These are phyloP conservation scores for Heliconius hermathena DNA, from an alignment of 1,140 invertebrate genomes.

Conservation along the genomic window DNA sequence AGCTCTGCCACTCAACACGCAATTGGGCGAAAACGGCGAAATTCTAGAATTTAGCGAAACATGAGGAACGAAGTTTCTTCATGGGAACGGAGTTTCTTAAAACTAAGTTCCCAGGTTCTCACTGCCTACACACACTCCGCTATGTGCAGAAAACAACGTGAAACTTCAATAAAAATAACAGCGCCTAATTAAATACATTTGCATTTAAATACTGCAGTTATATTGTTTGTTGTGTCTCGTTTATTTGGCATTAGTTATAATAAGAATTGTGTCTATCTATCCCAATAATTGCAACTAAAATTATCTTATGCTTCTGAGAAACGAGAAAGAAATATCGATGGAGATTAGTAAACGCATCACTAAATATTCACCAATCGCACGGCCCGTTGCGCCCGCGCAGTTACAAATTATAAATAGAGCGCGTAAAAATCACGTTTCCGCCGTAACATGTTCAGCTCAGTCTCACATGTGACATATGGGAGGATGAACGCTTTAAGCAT, in stretches of 20 bases:
- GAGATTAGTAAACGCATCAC: slow-evolving; percentile 37
- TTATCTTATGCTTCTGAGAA: background rate
- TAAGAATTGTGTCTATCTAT: background rate
- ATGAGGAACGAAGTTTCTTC: too few species aligned
- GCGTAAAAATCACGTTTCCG: slow-evolving; percentile 58
- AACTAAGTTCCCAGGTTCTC: too few species aligned
- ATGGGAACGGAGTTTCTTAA: too few species aligned
- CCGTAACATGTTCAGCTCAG: slow-evolving; percentile 45
- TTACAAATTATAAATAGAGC: slow-evolving; percentile 59
- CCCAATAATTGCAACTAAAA: background rate
- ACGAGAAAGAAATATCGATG: slow-evolving; percentile 38
- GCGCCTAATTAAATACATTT: too few species aligned
- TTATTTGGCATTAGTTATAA: background rate
- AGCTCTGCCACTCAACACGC: too few species aligned
- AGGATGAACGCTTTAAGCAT: background rate
- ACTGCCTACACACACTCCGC: too few species aligned
- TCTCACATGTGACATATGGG: slow-evolving; percentile 33
- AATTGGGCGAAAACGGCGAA: too few species aligned
- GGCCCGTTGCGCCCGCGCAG: slow-evolving; percentile 51
- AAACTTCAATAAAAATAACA: too few species aligned
- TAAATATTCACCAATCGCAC: slow-evolving; percentile 45
- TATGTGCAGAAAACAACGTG: too few species aligned
- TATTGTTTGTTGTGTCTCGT: too few species aligned
- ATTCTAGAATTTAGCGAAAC: too few species aligned
- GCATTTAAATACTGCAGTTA: too few species aligned